These are phyloP conservation scores for Forficula auricularia DNA, from an alignment of 1,140 invertebrate genomes.

Conservation along the genomic window DNA sequence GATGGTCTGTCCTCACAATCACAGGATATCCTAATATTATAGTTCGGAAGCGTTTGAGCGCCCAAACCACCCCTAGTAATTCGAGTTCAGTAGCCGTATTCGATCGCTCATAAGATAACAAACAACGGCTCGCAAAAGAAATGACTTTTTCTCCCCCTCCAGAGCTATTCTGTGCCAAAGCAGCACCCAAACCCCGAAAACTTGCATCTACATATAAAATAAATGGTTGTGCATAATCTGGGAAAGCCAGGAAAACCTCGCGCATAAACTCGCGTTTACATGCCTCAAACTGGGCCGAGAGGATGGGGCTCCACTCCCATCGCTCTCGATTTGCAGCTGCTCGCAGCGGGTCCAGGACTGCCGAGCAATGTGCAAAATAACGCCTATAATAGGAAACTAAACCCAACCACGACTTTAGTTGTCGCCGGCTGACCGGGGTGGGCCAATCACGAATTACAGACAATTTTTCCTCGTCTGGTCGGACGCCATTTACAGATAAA, in stretches of 20 bases:
- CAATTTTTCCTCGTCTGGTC: slow-evolving; percentile 19
- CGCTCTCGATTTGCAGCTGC: slow-evolving; percentile 16
- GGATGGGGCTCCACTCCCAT: slow-evolving; percentile 13
- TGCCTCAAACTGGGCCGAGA: too few species aligned
- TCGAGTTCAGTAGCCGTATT: slow-evolving; percentile 25
- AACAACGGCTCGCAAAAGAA: slow-evolving; percentile 23
- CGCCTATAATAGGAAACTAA: slow-evolving; percentile 25
- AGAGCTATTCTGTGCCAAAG: slow-evolving; percentile 15
- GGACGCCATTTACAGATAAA: slow-evolving; percentile 16
- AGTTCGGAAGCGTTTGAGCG: slow-evolving; percentile 22
- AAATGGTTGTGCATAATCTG: slow-evolving; percentile 11
- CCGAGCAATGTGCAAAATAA: slow-evolving; percentile 20
- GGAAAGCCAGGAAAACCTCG: slow-evolving; percentile 12
- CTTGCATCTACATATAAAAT: slow-evolving; percentile 17
- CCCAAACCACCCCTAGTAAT: slow-evolving; percentile 25
- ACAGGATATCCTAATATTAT: slow-evolving; percentile 22
- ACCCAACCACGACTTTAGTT: slow-evolving; percentile 26
- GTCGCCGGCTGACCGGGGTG: slow-evolving; percentile 18
- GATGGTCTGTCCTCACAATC: slow-evolving; percentile 28
- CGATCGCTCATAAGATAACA: slow-evolving; percentile 22
- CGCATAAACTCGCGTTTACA: slow-evolving; percentile 12
- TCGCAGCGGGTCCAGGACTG: slow-evolving; percentile 14
- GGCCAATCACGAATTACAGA: slow-evolving; percentile 15
- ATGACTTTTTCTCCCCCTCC: slow-evolving; percentile 13
- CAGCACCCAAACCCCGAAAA: slow-evolving; percentile 16